These are phyloP conservation scores for Camptogramma bilineatum DNA, from an alignment of 2,888 invertebrate genomes.

Conservation along the genomic window DNA sequence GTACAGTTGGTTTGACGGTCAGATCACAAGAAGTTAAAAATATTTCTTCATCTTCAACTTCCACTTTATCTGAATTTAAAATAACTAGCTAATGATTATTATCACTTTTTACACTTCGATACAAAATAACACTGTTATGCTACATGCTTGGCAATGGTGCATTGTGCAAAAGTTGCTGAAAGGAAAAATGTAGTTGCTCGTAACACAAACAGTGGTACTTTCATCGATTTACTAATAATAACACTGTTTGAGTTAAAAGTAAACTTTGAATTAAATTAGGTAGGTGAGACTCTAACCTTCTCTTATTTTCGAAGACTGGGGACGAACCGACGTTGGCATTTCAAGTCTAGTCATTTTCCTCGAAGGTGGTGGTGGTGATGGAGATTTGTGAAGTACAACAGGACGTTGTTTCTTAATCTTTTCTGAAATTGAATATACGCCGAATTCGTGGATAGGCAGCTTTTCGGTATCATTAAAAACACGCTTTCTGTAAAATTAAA, in stretches of 20 bases:
- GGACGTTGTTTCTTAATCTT: constrained; percentile 57
- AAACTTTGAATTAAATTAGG: background rate
- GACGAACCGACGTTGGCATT: constrained; percentile 48
- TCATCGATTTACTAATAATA: constrained; percentile 45
- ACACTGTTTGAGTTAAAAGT: constrained; percentile 59
- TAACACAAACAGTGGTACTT: constrained; percentile 69
- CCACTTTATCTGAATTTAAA: constrained; percentile 54
- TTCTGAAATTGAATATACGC: constrained; percentile 73
- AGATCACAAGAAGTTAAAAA: constrained; percentile 70
- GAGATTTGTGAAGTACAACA: constrained; percentile 58
- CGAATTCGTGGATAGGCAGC: constrained; percentile 70
- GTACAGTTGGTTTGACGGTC: constrained; percentile 52
- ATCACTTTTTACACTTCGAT: constrained; percentile 32
- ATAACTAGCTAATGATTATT: constrained; percentile 11
- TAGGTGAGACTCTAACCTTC: constrained; percentile 60
- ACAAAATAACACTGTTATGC: constrained; percentile 70
- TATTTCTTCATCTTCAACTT: constrained; percentile 62
- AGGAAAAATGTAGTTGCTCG: constrained; percentile 40
- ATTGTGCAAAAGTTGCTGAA: constrained; percentile 58
- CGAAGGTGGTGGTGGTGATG: constrained; percentile 62
- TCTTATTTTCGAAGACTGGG: constrained; percentile 63
- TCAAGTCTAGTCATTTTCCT: constrained; percentile 57
- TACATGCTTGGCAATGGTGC: constrained; percentile 53
- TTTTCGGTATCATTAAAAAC: constrained; percentile 64
- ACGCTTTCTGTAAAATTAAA: constrained; percentile 62